Base-by-base conservation (phyloP, 2,797 vertebrate genomes). In the Petrocephalus schoutedeni region DNA sequence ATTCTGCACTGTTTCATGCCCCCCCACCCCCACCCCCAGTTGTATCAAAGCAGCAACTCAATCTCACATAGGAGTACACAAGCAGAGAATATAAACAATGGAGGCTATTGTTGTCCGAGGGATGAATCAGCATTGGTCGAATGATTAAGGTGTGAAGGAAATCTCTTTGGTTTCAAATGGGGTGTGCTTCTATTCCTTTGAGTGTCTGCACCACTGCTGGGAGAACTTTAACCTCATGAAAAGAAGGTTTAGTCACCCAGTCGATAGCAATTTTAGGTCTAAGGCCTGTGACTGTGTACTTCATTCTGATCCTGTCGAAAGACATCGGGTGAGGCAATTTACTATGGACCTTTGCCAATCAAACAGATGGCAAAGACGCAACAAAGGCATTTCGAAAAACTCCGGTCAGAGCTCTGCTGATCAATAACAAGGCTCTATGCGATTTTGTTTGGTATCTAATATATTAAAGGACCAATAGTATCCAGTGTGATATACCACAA, bases 211-310 rank as follows among this genome's bases (percentile, higher is more conserved):
- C 86, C 56, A 16, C 53, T 90, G 87, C 90, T 90, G 80, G 89
- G 36, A 88, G 88, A 93, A 90, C 89, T 92, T 94, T 91, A 92
- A 92, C 93, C 92, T 93, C 89, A 86, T 0, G n/a, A 90, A 92
- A 89, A 89, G 88, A 58, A 58, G 89, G 89, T 93, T 94, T 92
- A 94, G 93, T 93, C 86, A 90, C 54, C 86, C 86, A 93, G 95
- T 95, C 94, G 28, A 95, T 95, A 93, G 88, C 93, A 93, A 94
- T 95, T 94, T 89, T 92, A 90, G 90, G 90, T 89, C 92, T 92
- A 91, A 90, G 88, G 93, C 91, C 89, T 92, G 92, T 93, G 93
- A 92, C 91, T 93, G 92, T 91, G 92, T 89, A 91, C 92, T 91
- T 93, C 93, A 91, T 94, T 92, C 91, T 89, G 88, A 85, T 89